Base-by-base conservation (phyloP, 2,888 invertebrate genomes). In the Diplazon laetatorius region DNA sequence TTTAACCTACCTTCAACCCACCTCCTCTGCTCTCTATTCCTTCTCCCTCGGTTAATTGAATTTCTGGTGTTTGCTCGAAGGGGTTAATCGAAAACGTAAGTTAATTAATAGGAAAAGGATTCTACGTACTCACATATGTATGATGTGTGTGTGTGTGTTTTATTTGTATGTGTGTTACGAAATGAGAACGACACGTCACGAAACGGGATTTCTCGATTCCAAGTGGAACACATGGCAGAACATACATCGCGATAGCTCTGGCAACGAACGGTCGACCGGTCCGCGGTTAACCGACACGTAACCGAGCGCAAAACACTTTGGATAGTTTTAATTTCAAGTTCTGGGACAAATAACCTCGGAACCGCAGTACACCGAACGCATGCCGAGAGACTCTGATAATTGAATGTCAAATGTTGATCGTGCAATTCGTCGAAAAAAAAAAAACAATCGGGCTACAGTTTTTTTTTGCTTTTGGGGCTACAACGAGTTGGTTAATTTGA, bases 61-160 rank as follows among this genome's bases (percentile, higher is more conserved):
- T 62, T 73, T 70, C 62, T 57, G 57, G 20, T 14, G 37, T 30
- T 30, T 44, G 20, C 35, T 18, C 52, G 52, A 22, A 25, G 25
- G 48, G 22, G 66, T 66, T 62, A 63, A 78, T 69, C 39, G 69
- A 69, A 66, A 68, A 63, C 25, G 42, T 62, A 52, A 69, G 63
- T 69, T 59, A 69, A 73, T 74, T 59, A 63, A 72, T 44, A 22
- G 50, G 50, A 37, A 46, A 62, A 60, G 44, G 46, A 48, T 9
- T 44, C 2, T 20, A 1, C 30, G n/a, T n/a, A n/a, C n/a, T n/a
- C n/a, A n/a, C n/a, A n/a, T n/a, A n/a, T n/a, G n/a, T n/a, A n/a
- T n/a, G n/a, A 0, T 35, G 30, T 55, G n/a, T n/a, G n/a, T 42
- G n/a, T n/a, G 42, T 30, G 30, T 30, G 30, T 30, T 6, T 30